Conservation (phyloP, 2,888 invertebrate genomes). For the Ypsolopha scabrella region DNA sequence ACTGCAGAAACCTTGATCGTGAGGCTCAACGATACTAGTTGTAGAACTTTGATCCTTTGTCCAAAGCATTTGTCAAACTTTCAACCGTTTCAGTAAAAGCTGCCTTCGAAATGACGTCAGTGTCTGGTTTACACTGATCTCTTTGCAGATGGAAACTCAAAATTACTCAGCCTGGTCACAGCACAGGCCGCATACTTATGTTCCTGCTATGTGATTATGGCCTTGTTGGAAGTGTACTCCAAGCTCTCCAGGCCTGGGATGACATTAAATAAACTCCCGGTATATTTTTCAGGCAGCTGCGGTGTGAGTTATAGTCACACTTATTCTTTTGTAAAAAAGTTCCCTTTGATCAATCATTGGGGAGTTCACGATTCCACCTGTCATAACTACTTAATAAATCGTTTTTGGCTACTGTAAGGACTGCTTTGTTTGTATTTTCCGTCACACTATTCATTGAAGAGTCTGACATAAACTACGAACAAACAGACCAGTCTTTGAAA, state of each 20-base stretch:
- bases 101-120: constrained; percentile 43
- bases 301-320: constrained; percentile 82
- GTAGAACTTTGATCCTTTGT: constrained; percentile 72
- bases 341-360: constrained; percentile 28
- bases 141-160: constrained; percentile 92
- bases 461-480: constrained; percentile 87
- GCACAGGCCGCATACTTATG: constrained; percentile 70
- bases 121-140: constrained; percentile 81
- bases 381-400: constrained; percentile 35
- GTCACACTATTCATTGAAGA: constrained; percentile 91
- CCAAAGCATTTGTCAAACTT: constrained; percentile 45
- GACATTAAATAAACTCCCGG: constrained; percentile 88
- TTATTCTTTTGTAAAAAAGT: constrained; percentile 74
- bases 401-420: constrained; percentile 89
- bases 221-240: constrained; percentile 55
- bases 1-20: constrained; percentile 58
- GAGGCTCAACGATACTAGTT: constrained; percentile 13
- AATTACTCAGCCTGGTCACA: constrained; percentile 87
- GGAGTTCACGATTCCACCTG: not conserved
- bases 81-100: constrained; percentile 48
- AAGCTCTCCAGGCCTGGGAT: constrained; percentile 73
- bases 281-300: constrained; percentile 78
- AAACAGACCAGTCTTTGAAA: constrained; percentile 80
- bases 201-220: constrained; percentile 41
- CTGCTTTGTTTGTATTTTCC: constrained; percentile 85